Percentiles rank a stretch among this genome's conserved stretches.
These are phyloP conservation scores for Chouioia cunea DNA, from an alignment of 2,888 invertebrate genomes.

Conservation along the genomic window DNA sequence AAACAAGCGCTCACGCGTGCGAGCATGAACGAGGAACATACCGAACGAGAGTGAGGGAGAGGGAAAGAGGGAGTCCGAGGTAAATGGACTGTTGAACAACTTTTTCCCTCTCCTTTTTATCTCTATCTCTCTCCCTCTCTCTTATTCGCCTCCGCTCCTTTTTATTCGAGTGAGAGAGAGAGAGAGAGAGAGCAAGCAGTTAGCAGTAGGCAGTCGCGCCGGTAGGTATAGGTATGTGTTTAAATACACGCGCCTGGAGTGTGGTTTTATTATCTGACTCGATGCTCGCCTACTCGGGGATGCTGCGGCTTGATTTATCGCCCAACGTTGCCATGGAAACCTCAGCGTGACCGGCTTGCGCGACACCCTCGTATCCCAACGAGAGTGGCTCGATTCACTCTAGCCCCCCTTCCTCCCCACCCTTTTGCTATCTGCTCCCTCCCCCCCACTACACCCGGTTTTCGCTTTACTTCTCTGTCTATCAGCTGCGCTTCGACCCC, in stretches of 20 bases:
- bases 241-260: constrained; percentile 48
- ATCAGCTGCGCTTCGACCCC: constrained; percentile 31
- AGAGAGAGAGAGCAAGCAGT: constrained; percentile 4
- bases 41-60: constrained; percentile 5
- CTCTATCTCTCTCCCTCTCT: constrained; percentile 22
- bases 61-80: constrained; percentile 36
- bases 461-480: constrained; percentile 18
- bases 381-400: constrained; percentile 56
- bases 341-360: constrained; percentile 67
- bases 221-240: constrained; percentile 46
- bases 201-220: constrained; percentile 23
- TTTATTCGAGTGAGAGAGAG: constrained; percentile 20
- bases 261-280: constrained; percentile 50
- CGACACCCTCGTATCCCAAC: constrained; percentile 66
- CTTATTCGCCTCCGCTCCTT: constrained; percentile 13
- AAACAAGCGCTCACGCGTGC: constrained; percentile 23
- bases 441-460: constrained; percentile 16
- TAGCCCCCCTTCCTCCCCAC: constrained; percentile 17
- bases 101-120: constrained; percentile 40
- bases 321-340: constrained; percentile 66
- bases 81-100: constrained; percentile 50
- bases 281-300: constrained; percentile 50
- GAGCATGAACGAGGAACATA: constrained; percentile 15
- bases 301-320: constrained; percentile 66
- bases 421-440: constrained; percentile 19